Base-by-base conservation (phyloP, 2,113 vertebrate genomes). In the Trematomus loennbergii region DNA sequence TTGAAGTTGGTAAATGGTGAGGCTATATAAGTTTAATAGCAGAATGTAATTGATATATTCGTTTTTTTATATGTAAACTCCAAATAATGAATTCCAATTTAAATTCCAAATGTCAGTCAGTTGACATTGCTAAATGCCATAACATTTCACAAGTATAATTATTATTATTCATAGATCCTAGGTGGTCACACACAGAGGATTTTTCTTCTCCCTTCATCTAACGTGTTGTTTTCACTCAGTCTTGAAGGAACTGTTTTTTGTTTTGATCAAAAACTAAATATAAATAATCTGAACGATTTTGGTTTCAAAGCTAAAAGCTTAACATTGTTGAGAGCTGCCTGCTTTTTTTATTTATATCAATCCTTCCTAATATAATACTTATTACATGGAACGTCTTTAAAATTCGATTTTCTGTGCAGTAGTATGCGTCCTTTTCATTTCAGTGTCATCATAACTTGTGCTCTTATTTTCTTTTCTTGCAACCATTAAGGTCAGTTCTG, bases 401-500 rank as follows among this genome's bases (percentile, higher is more conserved):
- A 45, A 49, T 18, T 36, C 15, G 36, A 54, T 49, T 48, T 25
- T 58, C 9, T 57, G 16, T 67, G 61, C 10, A 16, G 8, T 66
- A 49, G 48, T 70, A 12, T 49, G 55, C 25, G 29, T 20, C 43
- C 10, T 57, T 52, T 74, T 12, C 60, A 50, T 54, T 55, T 29
- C n/a, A 11, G 22, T 62, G 9, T 57, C 33, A 18, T 64, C 25
- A 5, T 25, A 40, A 36, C 12, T 7, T 52, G 10, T 57, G 52
- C 17, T 76, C 12, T 50, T 45, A 15, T n/a, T 29, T 66, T 72
- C 25, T 49, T 52, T 17, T 53, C 50, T 71, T 36, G 53, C 7
- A 45, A 20, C 29, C 43, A 40, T 29, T 52, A 45, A 48, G 15
- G 18, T 13, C 49, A 63, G 53, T 43, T 55, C 18, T 17, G 46